Base-by-base conservation (phyloP, 92 coral and sea anemone species). In the Parazoanthus atlanticus region DNA sequence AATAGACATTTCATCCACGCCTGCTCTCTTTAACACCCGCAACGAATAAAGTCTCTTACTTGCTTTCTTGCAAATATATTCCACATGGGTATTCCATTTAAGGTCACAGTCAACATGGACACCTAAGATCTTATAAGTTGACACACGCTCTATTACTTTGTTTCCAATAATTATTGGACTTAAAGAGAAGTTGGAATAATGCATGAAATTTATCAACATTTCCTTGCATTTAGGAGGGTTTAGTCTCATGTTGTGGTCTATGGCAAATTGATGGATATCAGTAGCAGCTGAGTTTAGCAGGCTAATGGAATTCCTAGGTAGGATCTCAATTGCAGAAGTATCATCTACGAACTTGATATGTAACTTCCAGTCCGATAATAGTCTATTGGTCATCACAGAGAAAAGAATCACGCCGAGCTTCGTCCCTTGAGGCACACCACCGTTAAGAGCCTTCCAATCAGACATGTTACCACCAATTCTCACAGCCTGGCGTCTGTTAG, bases 131-230 rank as follows among this genome's bases (percentile, higher is more conserved):
- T 91, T 91, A 76, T 76, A 78, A 38, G 81, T 87, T 80, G 88
- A 28, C 77, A 91, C 93, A 47, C 85, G 87, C 78, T 91, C 93
- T 88, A 91, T 84, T 81, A 49, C 93, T 80, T 91, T 88, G 43
- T 80, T 88, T 74, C 88, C 93, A 76, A 88, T 23, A 80, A 31
- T 17, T 88, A 88, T 78, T 38, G 90, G 77, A 33, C 77, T 40
- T 32, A 76, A 76, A n/a, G 85, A 49, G 74, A 46, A 54, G 32
- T 76, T 36, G 78, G 66, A 86, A 43, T 88, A 23, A 41, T 67
- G 84, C 83, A 79, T 46, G 65, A 46, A 46, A 43, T 88, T 88
- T 16, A 78, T 67, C 23, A 79, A 43, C 91, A 83, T 89, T 78
- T 89, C 91, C 70, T 89, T 89, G 81, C 88, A 89, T 38, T 89